Conservation (phyloP, 2,888 invertebrate species). For the Amaurobius ferox region DNA sequence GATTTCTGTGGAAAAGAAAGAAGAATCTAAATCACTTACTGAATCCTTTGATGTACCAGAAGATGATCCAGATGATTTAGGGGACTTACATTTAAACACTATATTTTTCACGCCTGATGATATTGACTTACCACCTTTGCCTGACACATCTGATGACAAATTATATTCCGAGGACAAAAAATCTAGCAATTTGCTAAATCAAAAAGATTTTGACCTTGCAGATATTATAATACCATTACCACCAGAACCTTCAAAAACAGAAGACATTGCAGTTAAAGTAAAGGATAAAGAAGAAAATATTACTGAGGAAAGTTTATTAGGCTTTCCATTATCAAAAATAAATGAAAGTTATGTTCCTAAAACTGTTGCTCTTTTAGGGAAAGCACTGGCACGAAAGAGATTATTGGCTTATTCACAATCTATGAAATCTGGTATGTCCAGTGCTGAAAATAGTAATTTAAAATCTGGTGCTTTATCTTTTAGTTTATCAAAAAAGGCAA, state of each 20-base stretch:
- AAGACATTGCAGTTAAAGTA: background rate
- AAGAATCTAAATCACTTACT: background rate
- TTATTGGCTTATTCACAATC: slow-evolving; percentile 78
- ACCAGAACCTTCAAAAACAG: background rate
- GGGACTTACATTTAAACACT: slow-evolving; percentile 21
- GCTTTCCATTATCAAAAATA: slow-evolving; percentile 16
- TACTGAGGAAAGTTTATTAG: background rate
- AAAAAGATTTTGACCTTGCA: background rate
- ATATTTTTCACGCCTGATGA: slow-evolving; percentile 57
- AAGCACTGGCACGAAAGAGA: slow-evolving; percentile 78
- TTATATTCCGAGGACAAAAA: background rate
- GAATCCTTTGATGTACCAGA: background rate
- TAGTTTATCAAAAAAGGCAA: slow-evolving; percentile 51
- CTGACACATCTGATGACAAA: background rate
- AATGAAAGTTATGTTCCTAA: slow-evolving; percentile 48
- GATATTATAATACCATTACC: background rate
- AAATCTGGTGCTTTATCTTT: slow-evolving; percentile 57
- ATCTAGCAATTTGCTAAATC: background rate
- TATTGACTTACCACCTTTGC: slow-evolving; percentile 61
- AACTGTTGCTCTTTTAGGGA: slow-evolving; percentile 76
- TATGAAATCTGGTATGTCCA: slow-evolving; percentile 66
- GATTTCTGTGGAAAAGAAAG: background rate
- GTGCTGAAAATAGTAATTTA: background rate
- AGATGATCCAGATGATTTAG: background rate
- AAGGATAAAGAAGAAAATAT: background rate